These are phyloP conservation scores for Macrophya annulata DNA, from an alignment of 2,888 invertebrate genomes.

Conservation along the genomic window DNA sequence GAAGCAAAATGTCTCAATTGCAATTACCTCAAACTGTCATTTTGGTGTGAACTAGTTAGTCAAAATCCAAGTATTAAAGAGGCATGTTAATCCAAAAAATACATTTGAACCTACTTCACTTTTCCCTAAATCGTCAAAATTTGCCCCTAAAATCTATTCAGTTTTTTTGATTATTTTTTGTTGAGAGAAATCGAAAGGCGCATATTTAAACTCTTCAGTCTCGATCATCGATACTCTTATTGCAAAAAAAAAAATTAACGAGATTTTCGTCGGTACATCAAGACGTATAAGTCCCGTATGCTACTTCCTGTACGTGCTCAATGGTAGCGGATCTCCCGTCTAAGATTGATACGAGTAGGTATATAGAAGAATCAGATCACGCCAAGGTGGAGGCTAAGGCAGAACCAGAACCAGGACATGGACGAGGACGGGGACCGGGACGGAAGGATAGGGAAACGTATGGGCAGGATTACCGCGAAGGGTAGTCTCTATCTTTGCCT, in stretches of 20 bases:
- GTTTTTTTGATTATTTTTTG: no score
- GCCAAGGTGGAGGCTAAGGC: constrained; percentile 10
- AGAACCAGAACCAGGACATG: background rate
- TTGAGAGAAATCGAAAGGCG: no score
- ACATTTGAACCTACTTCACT: no score
- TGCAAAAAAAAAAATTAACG: background rate
- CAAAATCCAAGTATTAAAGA: background rate
- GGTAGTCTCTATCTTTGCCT: constrained; percentile 55
- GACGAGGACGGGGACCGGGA: constrained; percentile 26
- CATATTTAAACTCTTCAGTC: no score
- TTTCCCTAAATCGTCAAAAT: no score
- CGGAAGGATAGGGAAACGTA: constrained; percentile 49
- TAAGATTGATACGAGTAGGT: constrained; percentile 43
- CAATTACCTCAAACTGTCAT: background rate
- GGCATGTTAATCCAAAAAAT: no score
- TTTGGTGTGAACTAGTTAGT: background rate
- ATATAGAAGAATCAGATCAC: constrained; percentile 48
- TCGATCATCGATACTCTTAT: no score
- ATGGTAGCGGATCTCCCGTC: background rate
- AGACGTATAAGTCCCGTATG: background rate
- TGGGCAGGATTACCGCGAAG: constrained; percentile 53
- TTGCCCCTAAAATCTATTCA: no score
- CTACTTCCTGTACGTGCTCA: background rate
- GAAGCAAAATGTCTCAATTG: no score
- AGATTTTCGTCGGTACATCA: background rate